Conservation (phyloP, 2,797 vertebrate genomes). For the Perodicticus potto region DNA sequence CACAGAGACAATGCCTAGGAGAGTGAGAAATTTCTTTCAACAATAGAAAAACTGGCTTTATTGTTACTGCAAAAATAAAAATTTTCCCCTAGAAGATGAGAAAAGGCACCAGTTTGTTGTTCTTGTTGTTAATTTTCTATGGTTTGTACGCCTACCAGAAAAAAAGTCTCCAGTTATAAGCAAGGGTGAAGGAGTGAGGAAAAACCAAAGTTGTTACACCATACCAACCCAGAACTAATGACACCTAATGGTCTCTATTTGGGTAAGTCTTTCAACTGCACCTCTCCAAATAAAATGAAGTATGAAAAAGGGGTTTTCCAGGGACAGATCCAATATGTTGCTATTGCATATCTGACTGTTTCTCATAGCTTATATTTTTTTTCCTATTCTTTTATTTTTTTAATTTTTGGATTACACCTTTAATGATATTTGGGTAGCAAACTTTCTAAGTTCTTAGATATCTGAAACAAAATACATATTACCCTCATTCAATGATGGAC, state of each 20-base stretch:
- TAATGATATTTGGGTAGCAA: not conserved
- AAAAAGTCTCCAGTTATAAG: not conserved
- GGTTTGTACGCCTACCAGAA: not conserved
- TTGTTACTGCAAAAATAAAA: not conserved
- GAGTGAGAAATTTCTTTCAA: not conserved
- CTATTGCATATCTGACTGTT: not conserved
- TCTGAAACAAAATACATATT: constrained; percentile 8
- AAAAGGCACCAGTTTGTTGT: not conserved
- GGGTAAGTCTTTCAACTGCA: not conserved
- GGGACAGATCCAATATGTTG: not conserved
- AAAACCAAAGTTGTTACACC: not conserved
- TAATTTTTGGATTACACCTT: not conserved
- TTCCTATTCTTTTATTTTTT: not conserved
- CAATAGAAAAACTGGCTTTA: not conserved
- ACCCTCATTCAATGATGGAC: not conserved
- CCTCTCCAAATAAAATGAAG: not conserved
- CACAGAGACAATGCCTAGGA: not conserved
- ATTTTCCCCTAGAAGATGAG: not conserved
- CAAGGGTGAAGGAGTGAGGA: not conserved
- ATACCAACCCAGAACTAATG: fast-evolving
- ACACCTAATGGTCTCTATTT: not conserved
- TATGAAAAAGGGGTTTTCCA: not conserved
- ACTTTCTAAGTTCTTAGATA: not conserved
- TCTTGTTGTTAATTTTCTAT: not conserved
- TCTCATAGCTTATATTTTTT: not conserved